phyloP scores from a whole-genome alignment of 1,140 invertebrate species.

The Muscidifurax raptorellus region DNA sequence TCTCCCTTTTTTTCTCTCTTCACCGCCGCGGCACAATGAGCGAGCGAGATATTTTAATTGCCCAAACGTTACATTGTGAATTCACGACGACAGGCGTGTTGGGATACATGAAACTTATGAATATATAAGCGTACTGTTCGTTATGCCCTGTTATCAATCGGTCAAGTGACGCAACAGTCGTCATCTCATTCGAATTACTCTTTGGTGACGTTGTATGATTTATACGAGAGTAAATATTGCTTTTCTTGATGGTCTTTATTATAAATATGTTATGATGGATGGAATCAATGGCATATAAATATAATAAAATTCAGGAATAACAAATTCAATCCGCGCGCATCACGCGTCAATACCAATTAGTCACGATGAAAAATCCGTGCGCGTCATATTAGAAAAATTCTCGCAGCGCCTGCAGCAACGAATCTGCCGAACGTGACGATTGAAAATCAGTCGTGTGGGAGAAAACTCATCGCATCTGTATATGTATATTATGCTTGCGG shows the following conservation, averaged over 20 bases:
- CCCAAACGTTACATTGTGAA: constrained; percentile 40
- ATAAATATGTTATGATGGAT: no score
- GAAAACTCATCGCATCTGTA: neutral
- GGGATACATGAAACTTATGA: neutral
- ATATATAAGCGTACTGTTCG: neutral
- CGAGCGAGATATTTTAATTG: constrained; percentile 44
- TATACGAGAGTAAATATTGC: no score
- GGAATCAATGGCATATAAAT: no score
- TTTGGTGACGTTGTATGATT: neutral
- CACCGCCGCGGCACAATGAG: neutral
- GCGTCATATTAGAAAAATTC: neutral
- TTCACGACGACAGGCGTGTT: neutral
- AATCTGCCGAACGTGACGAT: neutral
- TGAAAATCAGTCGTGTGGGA: neutral
- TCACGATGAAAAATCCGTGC: no score
- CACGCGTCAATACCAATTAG: no score
- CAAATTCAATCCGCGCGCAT: no score
- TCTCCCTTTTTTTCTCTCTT: neutral
- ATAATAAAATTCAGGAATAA: no score
- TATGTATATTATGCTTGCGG: neutral
- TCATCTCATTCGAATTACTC: neutral
- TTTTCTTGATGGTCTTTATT: no score
- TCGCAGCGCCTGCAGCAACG: neutral
- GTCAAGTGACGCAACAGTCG: neutral
- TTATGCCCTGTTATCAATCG: constrained; percentile 8